Base-by-base conservation (phyloP, 1,140 invertebrate species). In the Drosophila saltans region DNA sequence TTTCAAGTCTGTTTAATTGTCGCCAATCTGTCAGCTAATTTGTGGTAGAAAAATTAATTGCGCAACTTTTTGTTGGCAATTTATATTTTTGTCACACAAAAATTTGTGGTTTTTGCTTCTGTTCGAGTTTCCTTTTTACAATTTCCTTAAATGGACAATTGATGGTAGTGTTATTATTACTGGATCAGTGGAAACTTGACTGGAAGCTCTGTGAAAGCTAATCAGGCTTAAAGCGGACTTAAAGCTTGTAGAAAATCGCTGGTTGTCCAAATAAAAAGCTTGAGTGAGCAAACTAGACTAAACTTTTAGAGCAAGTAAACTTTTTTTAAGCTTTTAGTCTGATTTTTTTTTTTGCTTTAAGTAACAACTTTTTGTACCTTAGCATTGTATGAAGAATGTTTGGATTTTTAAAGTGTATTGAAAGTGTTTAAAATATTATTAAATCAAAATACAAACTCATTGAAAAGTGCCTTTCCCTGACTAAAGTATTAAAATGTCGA, bases 21-120 rank as follows among this genome's bases (percentile, higher is more conserved):
- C 69, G 41, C 43, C 52, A 30, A 39, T 58, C 33, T 52, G 30
- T 52, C 16, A 62, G 45, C 68, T 70, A 68, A 72, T 75, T 80
- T 72, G 48, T 52, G 43, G 67, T 52, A 55, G 64, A 40, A 74
- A 62, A 70, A 69, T 69, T 74, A 74, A 74, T 74, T 69, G 67
- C 66, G 65, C 28, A 40, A 60, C 45, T 52, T 52, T 65, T 74
- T 74, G 67, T 67, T 64, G 64, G 60, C 72, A 74, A 69, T 74
- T 69, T 69, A 74, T 74, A 69, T 69, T 33, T 69, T 33, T 24
- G 62, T 30, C 62, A 55, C 62, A 64, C 45, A 28, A 62, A 62
- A 62, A 33, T 26, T 33, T 3, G 16, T 40, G 9, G 36, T 40
- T 45, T 43, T 62, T 30, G 60, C 36, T 24, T 26, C 45, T 26